phyloP scores from a whole-genome alignment of 37 sponge, comb jelly and placozoan species.

The Halisarca cf. caerulea region DNA sequence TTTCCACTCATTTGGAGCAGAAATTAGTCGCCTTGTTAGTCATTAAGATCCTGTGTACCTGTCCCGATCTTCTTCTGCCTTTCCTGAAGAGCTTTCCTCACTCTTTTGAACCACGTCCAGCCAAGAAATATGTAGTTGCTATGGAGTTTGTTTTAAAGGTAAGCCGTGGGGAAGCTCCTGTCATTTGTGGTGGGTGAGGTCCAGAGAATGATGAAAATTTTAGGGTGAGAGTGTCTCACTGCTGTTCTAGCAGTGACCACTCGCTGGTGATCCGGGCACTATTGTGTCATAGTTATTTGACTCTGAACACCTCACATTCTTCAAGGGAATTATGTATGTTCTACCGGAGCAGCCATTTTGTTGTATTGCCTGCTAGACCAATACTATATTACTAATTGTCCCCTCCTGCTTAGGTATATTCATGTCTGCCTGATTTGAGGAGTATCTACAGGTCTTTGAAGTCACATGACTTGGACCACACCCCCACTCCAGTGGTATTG shows the following conservation, averaged over 20 bases:
- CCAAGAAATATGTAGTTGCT: slow-evolving; percentile 47
- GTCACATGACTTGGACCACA: neutral
- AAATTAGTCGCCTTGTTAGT: slow-evolving; percentile 20
- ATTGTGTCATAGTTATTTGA: slow-evolving; percentile 34
- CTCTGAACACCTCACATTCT: neutral
- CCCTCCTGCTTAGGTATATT: neutral
- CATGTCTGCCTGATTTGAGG: neutral
- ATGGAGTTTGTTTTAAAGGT: slow-evolving; percentile 56
- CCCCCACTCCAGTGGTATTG: neutral
- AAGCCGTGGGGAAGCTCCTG: neutral
- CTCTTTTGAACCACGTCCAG: slow-evolving; percentile 51
- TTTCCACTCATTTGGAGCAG: neutral
- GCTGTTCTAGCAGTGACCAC: slow-evolving; percentile 27
- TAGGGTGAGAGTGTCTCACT: slow-evolving; percentile 20
- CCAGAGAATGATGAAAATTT: neutral
- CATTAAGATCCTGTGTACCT: slow-evolving; percentile 25
- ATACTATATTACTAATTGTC: neutral
- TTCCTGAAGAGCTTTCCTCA: slow-evolving; percentile 31
- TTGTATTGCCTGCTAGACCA: neutral
- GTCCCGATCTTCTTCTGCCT: slow-evolving; percentile 64
- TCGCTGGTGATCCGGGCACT: slow-evolving; percentile 13
- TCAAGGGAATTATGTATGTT: neutral
- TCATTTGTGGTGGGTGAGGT: neutral
- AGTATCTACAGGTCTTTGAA: neutral
- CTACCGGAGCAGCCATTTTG: neutral